phyloP scores from a whole-genome alignment of 2,113 vertebrate species.

The Lonchura striata region DNA sequence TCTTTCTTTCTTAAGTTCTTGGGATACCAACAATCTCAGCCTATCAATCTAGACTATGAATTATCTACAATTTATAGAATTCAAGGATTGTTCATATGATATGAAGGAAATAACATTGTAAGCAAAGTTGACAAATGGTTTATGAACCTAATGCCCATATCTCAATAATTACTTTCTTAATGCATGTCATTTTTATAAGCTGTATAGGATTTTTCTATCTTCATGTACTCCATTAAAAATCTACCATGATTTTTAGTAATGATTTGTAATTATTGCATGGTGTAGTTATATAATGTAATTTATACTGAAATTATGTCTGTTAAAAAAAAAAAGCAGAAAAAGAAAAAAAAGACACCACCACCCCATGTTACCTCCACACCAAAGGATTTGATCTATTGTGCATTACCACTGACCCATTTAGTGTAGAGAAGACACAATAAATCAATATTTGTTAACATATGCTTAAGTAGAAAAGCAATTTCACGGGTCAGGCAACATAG shows the following conservation, averaged over 20 bases:
- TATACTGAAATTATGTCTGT: not conserved
- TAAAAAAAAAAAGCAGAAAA: not conserved
- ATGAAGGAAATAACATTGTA: not conserved
- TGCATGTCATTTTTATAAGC: not conserved
- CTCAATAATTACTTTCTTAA: not conserved
- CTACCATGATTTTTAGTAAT: not conserved
- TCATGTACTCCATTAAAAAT: not conserved
- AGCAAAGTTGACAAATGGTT: not conserved
- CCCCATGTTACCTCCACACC: rapidly evolving
- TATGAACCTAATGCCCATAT: not conserved
- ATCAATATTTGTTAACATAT: slow-evolving; percentile 40
- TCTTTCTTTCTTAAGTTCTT: not conserved
- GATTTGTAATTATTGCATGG: not conserved
- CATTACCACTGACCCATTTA: not conserved
- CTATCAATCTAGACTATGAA: not conserved
- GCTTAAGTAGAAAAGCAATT: slow-evolving; percentile 33
- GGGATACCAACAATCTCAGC: not conserved
- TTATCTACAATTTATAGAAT: rapidly evolving
- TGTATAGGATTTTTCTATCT: not conserved
- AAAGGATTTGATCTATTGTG: not conserved
- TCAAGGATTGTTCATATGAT: not conserved
- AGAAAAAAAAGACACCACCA: not conserved
- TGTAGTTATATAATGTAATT: not conserved
- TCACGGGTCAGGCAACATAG: not conserved
- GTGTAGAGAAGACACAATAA: slow-evolving; percentile 1